Base-by-base conservation (phyloP, 2,888 invertebrate species). In the Allophyes oxyacanthae region DNA sequence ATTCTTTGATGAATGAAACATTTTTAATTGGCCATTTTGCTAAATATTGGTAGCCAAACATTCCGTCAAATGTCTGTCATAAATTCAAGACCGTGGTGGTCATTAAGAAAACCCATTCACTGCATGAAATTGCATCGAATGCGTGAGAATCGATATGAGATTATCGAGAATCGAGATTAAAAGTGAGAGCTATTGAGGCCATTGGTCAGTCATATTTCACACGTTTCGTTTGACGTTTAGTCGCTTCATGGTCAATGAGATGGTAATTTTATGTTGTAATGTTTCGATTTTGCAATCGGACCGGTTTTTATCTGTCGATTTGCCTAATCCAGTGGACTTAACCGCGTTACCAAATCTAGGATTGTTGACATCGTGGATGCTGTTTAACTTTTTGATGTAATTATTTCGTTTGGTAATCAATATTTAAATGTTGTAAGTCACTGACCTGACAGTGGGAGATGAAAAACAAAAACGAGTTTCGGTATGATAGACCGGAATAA, bases 161-260 rank as follows among this genome's bases (percentile, higher is more conserved):
- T 76, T 74, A 72, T 67, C 49, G 32, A 57, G 45, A 71, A 76
- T 69, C 57, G 50, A 70, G 55, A 75, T 72, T 67, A 81, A 87
- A 88, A 88, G 86, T 87, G 87, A 88, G 87, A 88, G 86, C 78
- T 78, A 79, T 77, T 69, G 79, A 83, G 84, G 86, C 78, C 82
- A 67, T 45, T 61, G 74, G 66, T 64, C 64, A 56, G 59, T 54
- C 75, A 72, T 72, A 78, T 78, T 82, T 82, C 81, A 76, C 78
- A 81, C 62, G 71, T 80, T 73, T 64, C 71, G 49, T 53, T 64
- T 79, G 79, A 78, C 72, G 28, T 28, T 6, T 8, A 73, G 53
- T n/a, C 61, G 57, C 73, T 78, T 79, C 84, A 84, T 79, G 86
- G 85, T 85, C 86, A 87, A 85, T 88, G 82, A 86, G 82, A 87